Base-by-base conservation (phyloP, 35 echinoderm and acorn worm genomes). In the Diadema setosum region DNA sequence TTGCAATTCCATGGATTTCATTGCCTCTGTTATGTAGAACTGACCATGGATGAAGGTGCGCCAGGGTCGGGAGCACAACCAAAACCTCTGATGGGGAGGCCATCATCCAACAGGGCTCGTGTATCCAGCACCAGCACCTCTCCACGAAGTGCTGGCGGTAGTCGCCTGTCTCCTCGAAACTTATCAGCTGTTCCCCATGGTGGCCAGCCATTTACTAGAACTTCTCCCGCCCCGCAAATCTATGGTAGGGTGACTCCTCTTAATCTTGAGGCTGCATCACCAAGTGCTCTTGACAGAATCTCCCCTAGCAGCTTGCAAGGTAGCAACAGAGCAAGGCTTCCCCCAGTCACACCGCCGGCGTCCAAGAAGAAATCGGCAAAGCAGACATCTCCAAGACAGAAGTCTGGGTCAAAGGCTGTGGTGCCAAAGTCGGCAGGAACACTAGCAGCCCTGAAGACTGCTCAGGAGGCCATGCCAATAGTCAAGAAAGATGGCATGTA, bases 401-500 rank as follows among this genome's bases (percentile, higher is more conserved):
- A 67, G 5, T 17, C 73, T n/a, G 35, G n/a, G 40, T 35, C 73
- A 32, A 78, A 8, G 73, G 73, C 73, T 25, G 17, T 78, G 73
- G 73, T 78, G 40, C 73, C 73, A 39, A 78, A 78, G 40, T 78
- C 73, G 39, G 34, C 73, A 78, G 73, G 73, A 78, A 23, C 73
- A 9, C 3, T 78, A 2, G 73, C 73, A 9, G 29, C 73, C 25
- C 40, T 78, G 7, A 78, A 78, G 21, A 41, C 73, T 17, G 40
- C 35, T 36, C 27, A 78, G 44, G 73, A 78, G 25, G 73, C 73
- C 25, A 26, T 78, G 36, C 73, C 73, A 16, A 78, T 78, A 2
- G 73, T 78, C 9, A 78, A 78, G 73, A 78, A 78, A 36, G 73
- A 78, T 78, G 73, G 37, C 33, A 78, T 78, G 73, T 78, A 78